Evolutionary conservation across 2,888 invertebrate genomes (phyloP).

Genomic region (Scrobipalpa atriplicella): DNA sequence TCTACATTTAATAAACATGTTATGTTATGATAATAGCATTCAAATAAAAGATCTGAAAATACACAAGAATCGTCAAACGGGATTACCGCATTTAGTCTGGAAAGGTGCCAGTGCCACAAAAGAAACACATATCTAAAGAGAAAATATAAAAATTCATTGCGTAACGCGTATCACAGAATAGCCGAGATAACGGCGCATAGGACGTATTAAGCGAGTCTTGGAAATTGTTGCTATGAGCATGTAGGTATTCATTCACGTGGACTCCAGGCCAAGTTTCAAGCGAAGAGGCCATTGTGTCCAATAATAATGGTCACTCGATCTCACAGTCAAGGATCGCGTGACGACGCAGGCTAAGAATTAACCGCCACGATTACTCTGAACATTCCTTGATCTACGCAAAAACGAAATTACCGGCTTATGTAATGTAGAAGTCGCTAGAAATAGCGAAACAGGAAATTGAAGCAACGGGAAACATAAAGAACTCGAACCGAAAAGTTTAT

Average conservation of each 20-base stretch:
- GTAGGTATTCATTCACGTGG: constrained; percentile 36
- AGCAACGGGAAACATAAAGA: not conserved
- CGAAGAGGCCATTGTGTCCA: constrained; percentile 52
- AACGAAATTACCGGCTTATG: not conserved
- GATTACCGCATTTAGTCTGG: constrained; percentile 16
- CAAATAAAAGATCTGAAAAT: not conserved
- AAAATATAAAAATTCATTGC: constrained; percentile 13
- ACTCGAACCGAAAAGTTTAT: not conserved
- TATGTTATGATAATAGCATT: not conserved
- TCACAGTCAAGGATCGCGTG: constrained; percentile 49
- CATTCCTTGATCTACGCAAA: constrained; percentile 8
- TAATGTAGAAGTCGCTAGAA: not conserved
- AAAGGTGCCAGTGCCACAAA: constrained; percentile 6
- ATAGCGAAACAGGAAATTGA: constrained; percentile 4
- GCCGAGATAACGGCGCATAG: constrained; percentile 7
- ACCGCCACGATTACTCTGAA: constrained; percentile 7
- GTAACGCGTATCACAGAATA: constrained; percentile 12
- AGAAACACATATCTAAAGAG: constrained; percentile 15
- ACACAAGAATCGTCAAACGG: constrained; percentile 2
- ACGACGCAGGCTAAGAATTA: constrained; percentile 35
- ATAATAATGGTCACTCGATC: constrained; percentile 46
- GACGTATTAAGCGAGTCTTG: constrained; percentile 26
- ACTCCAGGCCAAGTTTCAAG: constrained; percentile 40
- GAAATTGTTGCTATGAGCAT: constrained; percentile 49
- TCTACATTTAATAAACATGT: not conserved